Base-by-base conservation (phyloP, 1,140 invertebrate genomes). In the Paracyclopina nana region DNA sequence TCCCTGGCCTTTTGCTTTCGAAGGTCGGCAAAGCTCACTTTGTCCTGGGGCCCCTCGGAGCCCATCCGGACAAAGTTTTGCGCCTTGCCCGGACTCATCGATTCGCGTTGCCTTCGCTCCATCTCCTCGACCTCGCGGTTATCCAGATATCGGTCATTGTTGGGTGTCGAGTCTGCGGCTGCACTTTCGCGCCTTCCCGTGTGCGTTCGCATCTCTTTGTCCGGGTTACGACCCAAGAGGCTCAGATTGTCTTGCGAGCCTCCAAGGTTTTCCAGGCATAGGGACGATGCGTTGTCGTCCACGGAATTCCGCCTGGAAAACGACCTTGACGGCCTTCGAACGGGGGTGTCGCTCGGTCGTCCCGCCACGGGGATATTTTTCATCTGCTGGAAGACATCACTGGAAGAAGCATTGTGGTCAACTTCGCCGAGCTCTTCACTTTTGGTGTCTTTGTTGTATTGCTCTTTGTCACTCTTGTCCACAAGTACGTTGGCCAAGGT, bases 211-310 rank as follows among this genome's bases (percentile, higher is more conserved):
- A 75, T 63, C 55, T 77, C 78, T 63, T 85, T 85, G 63, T 82
- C 80, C 0, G 80, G 79, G 69, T 85, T 78, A 57, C 69, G 69
- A 30, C 70, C 72, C 56, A 70, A 70, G 57, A 72, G 70, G 61
- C 69, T 75, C 59, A 72, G 64, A 59, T 75, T 77, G 61, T 70
- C 82, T 70, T 83, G 80, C 29, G 60, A 61, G 76, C 82, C 84
- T 25, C 84, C 83, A 66, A 90, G 86, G 64, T 90, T 87, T 68
- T 90, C 84, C 25, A 87, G 79, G 0, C 83, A 87, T 53, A 90
- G 65, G 63, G 66, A 67, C 25, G 82, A 86, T 60, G 87, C 83
- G 11, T 61, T 61, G 60, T 87, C 84, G 30, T 78, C 77, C 42
- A 82, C 70, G 38, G 82, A 87, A 61, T 84, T 83, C 40, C 82